These are phyloP conservation scores for Diarsia dahlii DNA, from an alignment of 2,888 invertebrate species.

Conservation along the genomic window DNA sequence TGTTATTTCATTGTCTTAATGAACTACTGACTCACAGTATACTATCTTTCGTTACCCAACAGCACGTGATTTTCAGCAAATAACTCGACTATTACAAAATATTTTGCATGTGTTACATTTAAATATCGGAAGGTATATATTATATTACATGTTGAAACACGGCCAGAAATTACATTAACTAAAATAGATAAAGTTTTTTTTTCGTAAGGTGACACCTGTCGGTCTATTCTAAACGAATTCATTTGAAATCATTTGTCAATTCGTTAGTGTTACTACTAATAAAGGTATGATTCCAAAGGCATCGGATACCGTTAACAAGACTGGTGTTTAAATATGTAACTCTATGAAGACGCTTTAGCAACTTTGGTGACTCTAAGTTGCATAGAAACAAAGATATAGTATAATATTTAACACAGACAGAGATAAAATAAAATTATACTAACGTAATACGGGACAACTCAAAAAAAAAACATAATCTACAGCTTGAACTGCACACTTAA, in stretches of 20 bases:
- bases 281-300: background rate
- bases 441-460: too few relatives aligned
- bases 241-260: background rate
- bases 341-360: too few relatives aligned
- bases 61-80: constrained; percentile 13
- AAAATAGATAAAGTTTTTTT: constrained; percentile 8
- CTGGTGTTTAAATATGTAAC: too few relatives aligned
- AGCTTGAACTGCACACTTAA: too few relatives aligned
- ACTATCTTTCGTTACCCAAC: constrained; percentile 4
- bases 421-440: too few relatives aligned
- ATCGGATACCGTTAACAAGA: background rate
- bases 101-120: background rate
- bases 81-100: background rate
- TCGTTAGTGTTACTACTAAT: background rate
- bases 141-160: constrained; percentile 6
- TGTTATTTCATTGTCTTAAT: background rate
- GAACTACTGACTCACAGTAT: constrained; percentile 10
- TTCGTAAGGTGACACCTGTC: background rate
- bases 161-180: constrained; percentile 22
- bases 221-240: background rate
- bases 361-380: background rate
- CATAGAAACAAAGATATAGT: too few relatives aligned
- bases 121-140: constrained; percentile 4
- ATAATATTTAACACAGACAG: too few relatives aligned
- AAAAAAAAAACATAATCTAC: too few relatives aligned